Evolutionary conservation across 2,797 vertebrate species (phyloP).

Genomic region (Poecile montanus): DNA sequence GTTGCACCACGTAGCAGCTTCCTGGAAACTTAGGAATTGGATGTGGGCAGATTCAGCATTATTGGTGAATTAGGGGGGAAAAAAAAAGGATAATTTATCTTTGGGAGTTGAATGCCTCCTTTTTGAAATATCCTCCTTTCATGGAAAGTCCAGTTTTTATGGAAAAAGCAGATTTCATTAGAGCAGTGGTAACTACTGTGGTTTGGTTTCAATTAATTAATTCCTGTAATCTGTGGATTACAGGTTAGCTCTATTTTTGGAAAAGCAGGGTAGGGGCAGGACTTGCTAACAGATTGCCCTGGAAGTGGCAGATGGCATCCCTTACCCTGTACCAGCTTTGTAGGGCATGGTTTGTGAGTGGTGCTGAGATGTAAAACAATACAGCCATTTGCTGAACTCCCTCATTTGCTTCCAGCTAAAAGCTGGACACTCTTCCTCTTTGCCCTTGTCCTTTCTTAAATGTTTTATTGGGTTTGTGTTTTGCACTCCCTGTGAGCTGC

Average conservation of each 20-base stretch:
- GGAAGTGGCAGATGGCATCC: constrained; percentile 23
- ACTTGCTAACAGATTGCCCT: neutral
- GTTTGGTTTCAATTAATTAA: neutral
- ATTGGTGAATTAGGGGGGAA: neutral
- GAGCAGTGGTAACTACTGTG: neutral
- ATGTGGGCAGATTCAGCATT: neutral
- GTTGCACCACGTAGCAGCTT: neutral
- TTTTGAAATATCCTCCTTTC: neutral
- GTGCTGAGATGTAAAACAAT: neutral
- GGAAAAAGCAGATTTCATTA: neutral
- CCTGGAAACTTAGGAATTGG: neutral
- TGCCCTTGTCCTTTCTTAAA: neutral
- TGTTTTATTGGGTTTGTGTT: neutral
- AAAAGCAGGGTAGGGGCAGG: neutral
- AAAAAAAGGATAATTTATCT: neutral
- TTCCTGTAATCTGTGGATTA: constrained; percentile 26
- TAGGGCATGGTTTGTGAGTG: neutral
- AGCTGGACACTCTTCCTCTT: neutral
- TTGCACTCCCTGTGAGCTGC: neutral
- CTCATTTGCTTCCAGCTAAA: neutral
- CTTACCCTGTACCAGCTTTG: neutral
- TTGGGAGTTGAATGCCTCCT: neutral
- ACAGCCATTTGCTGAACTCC: neutral
- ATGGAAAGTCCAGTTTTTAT: neutral
- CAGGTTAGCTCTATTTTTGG: constrained; percentile 37